Conservation (phyloP, 1,140 invertebrate species). For the Calephelis nemesis region DNA sequence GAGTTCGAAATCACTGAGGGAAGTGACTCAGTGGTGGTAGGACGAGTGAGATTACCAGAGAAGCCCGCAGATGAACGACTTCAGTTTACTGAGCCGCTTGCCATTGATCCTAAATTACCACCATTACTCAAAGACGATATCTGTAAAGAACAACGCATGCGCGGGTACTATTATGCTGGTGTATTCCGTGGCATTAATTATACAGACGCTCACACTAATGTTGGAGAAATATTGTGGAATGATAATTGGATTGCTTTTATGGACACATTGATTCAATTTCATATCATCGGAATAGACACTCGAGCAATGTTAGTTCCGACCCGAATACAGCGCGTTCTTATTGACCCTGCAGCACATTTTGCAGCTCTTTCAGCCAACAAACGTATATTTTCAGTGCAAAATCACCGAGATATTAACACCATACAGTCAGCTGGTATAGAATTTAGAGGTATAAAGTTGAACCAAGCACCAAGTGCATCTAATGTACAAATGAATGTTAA, state of each 20-base stretch:
- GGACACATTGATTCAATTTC: constrained; percentile 97
- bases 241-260: constrained; percentile 96
- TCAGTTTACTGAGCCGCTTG: neutral
- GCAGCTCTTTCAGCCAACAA: constrained; percentile 72
- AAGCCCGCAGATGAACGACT: constrained; percentile 78
- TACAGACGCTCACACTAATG: constrained; percentile 83
- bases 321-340: constrained; percentile 87
- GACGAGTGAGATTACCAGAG: constrained; percentile 79
- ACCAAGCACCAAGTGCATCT: constrained; percentile 90
- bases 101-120: constrained; percentile 71
- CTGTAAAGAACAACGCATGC: constrained; percentile 95
- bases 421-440: constrained; percentile 93
- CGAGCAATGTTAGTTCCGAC: constrained; percentile 93
- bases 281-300: constrained; percentile 87
- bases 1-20: constrained; percentile 96
- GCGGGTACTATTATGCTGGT: constrained; percentile 96
- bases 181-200: constrained; percentile 90
- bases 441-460: constrained; percentile 93
- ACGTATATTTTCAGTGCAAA: constrained; percentile 82
- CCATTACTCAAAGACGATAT: constrained; percentile 87
- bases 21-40: constrained; percentile 79
- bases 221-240: constrained; percentile 88
- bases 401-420: constrained; percentile 88
- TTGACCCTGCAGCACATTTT: constrained; percentile 88
- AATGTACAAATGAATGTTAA: constrained; percentile 87